Evolutionary conservation across 1,140 invertebrate species (phyloP).

Genomic region (Drosophila azteca): DNA sequence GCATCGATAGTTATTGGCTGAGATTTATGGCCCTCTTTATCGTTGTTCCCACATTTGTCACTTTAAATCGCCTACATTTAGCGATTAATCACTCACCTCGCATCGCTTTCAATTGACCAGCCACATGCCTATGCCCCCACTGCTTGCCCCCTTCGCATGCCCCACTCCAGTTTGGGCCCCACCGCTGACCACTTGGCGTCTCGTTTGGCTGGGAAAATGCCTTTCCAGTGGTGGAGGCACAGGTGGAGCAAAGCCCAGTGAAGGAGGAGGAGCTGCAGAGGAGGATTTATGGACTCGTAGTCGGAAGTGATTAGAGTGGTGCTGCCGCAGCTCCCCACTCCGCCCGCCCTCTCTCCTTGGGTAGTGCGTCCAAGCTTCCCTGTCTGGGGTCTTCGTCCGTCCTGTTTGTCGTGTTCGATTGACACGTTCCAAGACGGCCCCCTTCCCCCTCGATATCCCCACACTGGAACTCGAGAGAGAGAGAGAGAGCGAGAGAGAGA

Average conservation of each 20-base stretch:
- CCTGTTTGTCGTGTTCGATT: constrained; percentile 66
- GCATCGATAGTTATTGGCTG: constrained; percentile 10
- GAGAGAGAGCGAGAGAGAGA: constrained; percentile 11
- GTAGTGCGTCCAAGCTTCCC: constrained; percentile 36
- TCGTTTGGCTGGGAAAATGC: constrained; percentile 33
- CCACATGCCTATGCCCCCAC: too few relatives aligned
- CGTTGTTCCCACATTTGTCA: constrained; percentile 37
- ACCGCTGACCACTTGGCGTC: constrained; percentile 30
- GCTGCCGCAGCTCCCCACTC: too few relatives aligned
- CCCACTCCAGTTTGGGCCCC: constrained; percentile 6
- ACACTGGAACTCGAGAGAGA: constrained; percentile 18
- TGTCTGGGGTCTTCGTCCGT: background rate
- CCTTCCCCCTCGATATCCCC: constrained; percentile 1
- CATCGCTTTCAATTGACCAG: constrained; percentile 31
- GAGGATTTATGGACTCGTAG: constrained; percentile 67
- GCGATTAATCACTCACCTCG: constrained; percentile 34
- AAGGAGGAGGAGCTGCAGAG: background rate
- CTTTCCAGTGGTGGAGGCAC: constrained; percentile 7
- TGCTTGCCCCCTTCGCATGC: background rate
- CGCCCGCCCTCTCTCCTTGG: background rate
- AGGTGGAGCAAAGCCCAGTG: background rate
- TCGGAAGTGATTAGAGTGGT: constrained; percentile 69
- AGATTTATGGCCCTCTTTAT: constrained; percentile 25
- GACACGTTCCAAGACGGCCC: constrained; percentile 73
- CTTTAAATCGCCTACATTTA: constrained; percentile 36